Base-by-base conservation (phyloP, 2,113 vertebrate species). In the Thalassoma bifasciatum region DNA sequence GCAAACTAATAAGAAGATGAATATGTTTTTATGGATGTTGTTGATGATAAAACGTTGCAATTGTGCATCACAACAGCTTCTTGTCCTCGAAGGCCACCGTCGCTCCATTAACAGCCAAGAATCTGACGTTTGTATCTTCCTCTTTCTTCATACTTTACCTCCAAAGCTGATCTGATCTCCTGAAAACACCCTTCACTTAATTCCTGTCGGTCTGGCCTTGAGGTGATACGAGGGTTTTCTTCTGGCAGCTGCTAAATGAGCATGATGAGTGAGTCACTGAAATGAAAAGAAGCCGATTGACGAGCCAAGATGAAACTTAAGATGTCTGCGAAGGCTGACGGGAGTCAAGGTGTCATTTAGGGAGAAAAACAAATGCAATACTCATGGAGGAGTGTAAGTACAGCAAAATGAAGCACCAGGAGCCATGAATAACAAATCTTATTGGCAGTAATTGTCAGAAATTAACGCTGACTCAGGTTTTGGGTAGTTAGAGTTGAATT, bases 381-480 rank as follows among this genome's bases (percentile, higher is more conserved):
- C 46, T 13, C 8, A 8, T 11, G 3, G 21, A 68, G 52, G 17
- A 52, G 46, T 10, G 10, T 14, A 21, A 22, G 47, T 22, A 13
- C 60, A 52, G 10, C 14, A 30, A 6, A n/a, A 30, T 30, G 30
- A 30, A 30, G 30, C 3, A 30, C 3, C 6, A 30, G 46, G 22
- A 36, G 72, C 57, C 19, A 74, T 42, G 47, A 63, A 49, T 52
- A 22, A 69, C 52, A 19, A 46, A 11, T n/a, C 16, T 49, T 75
- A 67, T 76, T 56, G 73, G 59, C 61, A 49, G 1, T 62, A 40
- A 53, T 47, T 12, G 17, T 36, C 10, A 24, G 36, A 82, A 36
- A 22, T 38, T 60, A 67, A 54, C 16, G 37, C 37, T 68, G 71
- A 79, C 36, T 77, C 22, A 12, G 14, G 11, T 21, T 47, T 44